phyloP scores from a whole-genome alignment of 2,888 invertebrate genomes.

The Macropis europaea region DNA sequence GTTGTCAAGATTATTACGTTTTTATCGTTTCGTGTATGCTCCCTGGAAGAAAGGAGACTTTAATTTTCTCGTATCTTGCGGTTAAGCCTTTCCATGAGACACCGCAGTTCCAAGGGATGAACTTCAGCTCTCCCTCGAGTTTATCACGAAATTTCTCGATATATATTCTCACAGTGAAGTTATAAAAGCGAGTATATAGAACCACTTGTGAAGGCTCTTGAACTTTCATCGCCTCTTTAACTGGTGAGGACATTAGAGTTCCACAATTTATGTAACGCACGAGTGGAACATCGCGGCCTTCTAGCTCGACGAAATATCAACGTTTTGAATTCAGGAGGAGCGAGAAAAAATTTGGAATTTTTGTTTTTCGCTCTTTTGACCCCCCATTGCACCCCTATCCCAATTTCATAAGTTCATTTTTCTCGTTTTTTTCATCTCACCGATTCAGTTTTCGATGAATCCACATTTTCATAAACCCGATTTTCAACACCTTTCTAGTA shows the following conservation, averaged over 20 bases:
- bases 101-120: neutral
- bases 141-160: slow-evolving; percentile 40
- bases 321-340: slow-evolving; percentile 15
- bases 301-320: slow-evolving; percentile 9
- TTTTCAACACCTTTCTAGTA: too few species aligned
- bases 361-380: too few species aligned
- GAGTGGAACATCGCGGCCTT: neutral
- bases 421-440: too few species aligned
- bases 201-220: slow-evolving; percentile 19
- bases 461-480: too few species aligned
- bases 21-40: neutral
- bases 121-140: slow-evolving; percentile 4
- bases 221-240: slow-evolving; percentile 46
- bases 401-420: too few species aligned
- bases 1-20: neutral
- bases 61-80: slow-evolving; percentile 12
- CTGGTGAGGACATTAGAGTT: slow-evolving; percentile 34
- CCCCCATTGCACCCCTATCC: too few species aligned
- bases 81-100: neutral
- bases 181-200: slow-evolving; percentile 22
- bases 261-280: slow-evolving; percentile 37
- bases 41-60: neutral
- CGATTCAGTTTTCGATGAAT: too few species aligned
- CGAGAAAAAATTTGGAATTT: neutral
- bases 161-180: slow-evolving; percentile 18